A percentile compares a stretch with the other conserved stretches of the same genome.
Conservation (phyloP, 2,888 invertebrate species). For the Drosophila suboccidentalis region DNA sequence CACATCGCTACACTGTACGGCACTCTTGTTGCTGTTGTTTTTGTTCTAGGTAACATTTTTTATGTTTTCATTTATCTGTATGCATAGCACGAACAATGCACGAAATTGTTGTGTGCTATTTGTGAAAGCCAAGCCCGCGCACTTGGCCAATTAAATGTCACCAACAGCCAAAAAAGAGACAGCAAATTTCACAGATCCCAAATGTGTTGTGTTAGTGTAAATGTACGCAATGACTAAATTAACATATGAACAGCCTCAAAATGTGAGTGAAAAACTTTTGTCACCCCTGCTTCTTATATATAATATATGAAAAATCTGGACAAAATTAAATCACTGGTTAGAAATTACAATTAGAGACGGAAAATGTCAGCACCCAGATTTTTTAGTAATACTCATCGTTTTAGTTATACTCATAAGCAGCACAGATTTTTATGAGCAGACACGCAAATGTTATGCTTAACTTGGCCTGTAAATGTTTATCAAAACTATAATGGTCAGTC, state of each 20-base stretch:
- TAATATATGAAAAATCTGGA: not conserved
- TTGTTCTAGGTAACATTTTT: slow-evolving; percentile 24
- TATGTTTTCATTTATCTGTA: slow-evolving; percentile 49
- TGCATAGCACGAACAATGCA: slow-evolving; percentile 62
- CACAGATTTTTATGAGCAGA: slow-evolving; percentile 13
- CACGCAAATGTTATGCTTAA: slow-evolving; percentile 52
- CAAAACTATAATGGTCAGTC: slow-evolving; percentile 19
- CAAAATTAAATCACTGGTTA: not conserved
- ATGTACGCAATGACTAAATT: slow-evolving; percentile 52
- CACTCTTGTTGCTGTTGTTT: slow-evolving; percentile 3
- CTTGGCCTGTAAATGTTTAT: slow-evolving; percentile 51
- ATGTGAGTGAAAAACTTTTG: slow-evolving; percentile 8
- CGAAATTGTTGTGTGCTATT: slow-evolving; percentile 48
- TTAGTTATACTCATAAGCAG: not conserved
- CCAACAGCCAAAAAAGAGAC: slow-evolving; percentile 25
- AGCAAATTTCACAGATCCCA: slow-evolving; percentile 25
- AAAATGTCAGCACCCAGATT: not conserved
- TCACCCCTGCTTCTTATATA: too few relatives aligned
- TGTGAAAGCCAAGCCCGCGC: slow-evolving; percentile 75
- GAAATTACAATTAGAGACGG: not conserved
- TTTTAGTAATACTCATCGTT: not conserved
- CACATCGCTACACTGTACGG: slow-evolving; percentile 33
- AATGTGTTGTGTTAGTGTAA: slow-evolving; percentile 9
- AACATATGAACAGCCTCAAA: slow-evolving; percentile 42
- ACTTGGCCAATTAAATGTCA: slow-evolving; percentile 63